Percentiles rank a stretch among this genome's conserved stretches.
Conservation (phyloP, 2,797 vertebrate genomes). For the Clarias laeviceps region DNA sequence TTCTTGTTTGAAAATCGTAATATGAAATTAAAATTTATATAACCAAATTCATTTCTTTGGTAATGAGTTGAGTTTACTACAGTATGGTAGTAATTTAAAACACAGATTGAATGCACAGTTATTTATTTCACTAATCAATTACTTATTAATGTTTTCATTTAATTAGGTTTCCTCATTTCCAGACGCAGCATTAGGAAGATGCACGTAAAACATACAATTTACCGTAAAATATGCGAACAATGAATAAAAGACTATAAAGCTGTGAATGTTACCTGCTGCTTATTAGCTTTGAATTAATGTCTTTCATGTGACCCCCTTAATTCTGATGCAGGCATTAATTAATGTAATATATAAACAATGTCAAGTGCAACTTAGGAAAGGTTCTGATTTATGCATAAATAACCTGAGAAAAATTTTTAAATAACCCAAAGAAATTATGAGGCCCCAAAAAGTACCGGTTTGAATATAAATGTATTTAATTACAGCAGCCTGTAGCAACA, state of each 20-base stretch:
- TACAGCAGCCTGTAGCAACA: constrained; percentile 4
- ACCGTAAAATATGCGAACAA: not conserved
- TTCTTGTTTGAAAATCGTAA: not conserved
- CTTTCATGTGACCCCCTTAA: not conserved
- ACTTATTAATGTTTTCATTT: not conserved
- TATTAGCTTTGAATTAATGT: too few relatives aligned
- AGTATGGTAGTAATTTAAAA: not conserved
- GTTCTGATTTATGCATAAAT: not conserved
- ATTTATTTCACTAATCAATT: not conserved
- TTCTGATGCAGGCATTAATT: not conserved
- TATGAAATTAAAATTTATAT: not conserved
- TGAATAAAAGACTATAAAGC: not conserved
- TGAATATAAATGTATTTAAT: constrained; percentile 15
- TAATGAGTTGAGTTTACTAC: not conserved
- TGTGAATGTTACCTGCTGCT: not conserved
- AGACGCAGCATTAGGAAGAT: not conserved
- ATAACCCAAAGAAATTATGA: not conserved
- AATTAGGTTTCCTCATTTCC: not conserved
- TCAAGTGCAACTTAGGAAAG: not conserved
- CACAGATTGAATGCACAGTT: not conserved
- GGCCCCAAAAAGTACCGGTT: not conserved
- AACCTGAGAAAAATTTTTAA: not conserved
- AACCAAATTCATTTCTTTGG: not conserved
- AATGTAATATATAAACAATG: not conserved
- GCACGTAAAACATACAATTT: not conserved